phyloP scores from a whole-genome alignment of 1,140 invertebrate species.

The Rhyzopertha dominica region DNA sequence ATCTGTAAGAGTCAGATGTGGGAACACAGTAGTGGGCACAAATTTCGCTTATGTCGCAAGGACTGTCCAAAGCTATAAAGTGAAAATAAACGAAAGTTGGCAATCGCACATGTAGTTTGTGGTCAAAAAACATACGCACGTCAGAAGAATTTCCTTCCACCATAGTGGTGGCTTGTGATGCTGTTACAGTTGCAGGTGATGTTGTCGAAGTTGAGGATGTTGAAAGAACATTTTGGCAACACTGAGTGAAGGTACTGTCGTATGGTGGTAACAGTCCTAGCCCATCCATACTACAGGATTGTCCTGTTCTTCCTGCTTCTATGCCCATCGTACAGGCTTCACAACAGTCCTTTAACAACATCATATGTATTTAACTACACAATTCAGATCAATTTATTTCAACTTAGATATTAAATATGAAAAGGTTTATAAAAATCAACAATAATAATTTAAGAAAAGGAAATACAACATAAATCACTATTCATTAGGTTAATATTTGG shows the following conservation, averaged over 20 bases:
- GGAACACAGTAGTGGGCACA: constrained; percentile 72
- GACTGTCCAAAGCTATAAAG: constrained; percentile 49
- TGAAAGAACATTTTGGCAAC: constrained; percentile 29
- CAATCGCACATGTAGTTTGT: neutral
- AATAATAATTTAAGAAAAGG: constrained; percentile 4
- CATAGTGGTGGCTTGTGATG: constrained; percentile 21
- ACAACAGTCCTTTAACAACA: constrained; percentile 35
- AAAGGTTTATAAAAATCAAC: neutral
- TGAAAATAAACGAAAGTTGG: neutral
- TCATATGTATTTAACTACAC: constrained; percentile 11
- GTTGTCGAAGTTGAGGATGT: constrained; percentile 17
- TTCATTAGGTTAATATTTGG: neutral
- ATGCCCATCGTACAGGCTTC: constrained; percentile 37
- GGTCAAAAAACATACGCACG: neutral
- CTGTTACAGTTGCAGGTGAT: constrained; percentile 19
- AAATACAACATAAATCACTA: neutral
- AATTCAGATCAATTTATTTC: no score
- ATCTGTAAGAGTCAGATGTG: constrained; percentile 62
- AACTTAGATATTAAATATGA: no score
- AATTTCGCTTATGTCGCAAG: constrained; percentile 63
- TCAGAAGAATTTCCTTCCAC: constrained; percentile 10
- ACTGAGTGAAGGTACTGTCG: constrained; percentile 30
- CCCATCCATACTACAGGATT: constrained; percentile 21
- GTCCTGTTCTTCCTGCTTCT: constrained; percentile 19
- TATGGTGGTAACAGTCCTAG: constrained; percentile 28